Conservation (phyloP, 2,113 vertebrate genomes). For the Procapra przewalskii region DNA sequence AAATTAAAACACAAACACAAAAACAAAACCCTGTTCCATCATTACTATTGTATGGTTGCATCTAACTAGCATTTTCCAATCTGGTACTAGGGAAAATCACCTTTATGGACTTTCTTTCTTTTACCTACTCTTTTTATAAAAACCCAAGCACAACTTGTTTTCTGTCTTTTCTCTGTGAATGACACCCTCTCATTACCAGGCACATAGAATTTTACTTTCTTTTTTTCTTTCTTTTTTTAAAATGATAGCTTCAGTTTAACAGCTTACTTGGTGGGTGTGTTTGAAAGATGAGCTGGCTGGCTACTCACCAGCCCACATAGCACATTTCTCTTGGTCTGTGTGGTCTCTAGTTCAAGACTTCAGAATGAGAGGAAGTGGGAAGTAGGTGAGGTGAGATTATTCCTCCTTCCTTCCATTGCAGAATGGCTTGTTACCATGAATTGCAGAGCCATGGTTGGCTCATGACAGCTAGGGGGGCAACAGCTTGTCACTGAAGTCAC, state of each 20-base stretch:
- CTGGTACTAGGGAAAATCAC: background rate
- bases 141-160: fast-evolving
- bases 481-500: background rate
- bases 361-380: background rate
- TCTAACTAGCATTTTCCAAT: background rate
- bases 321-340: background rate
- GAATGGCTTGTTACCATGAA: background rate
- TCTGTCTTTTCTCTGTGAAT: background rate
- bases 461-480: background rate
- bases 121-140: background rate
- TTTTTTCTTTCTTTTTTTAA: background rate
- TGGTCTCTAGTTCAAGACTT: background rate
- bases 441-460: background rate
- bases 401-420: background rate
- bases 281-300: background rate
- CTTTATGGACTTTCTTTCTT: background rate
- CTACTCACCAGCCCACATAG: background rate
- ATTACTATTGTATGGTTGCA: background rate
- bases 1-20: background rate
- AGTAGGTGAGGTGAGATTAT: background rate
- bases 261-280: background rate
- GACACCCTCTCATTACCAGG: background rate
- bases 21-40: background rate
- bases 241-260: background rate
- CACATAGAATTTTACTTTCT: background rate